Conservation (phyloP, 2,888 invertebrate species). For the Drosophila pseudotalamancana region DNA sequence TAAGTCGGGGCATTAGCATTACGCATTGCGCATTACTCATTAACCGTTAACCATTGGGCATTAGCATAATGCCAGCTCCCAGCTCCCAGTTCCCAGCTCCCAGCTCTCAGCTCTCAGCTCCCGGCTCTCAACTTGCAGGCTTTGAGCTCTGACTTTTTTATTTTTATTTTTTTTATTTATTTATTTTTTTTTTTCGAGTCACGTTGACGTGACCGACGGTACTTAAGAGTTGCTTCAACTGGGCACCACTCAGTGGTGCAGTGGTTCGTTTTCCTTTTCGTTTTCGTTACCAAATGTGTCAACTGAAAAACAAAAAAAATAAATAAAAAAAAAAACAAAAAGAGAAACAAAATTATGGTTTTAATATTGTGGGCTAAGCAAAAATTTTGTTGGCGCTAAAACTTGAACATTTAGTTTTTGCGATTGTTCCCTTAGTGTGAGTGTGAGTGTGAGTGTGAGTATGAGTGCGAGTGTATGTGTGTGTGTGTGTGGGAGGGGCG, state of each 20-base stretch:
- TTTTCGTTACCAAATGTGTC: constrained; percentile 53
- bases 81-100: not conserved
- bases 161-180: not conserved
- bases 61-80: constrained; percentile 65
- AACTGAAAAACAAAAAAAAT: constrained; percentile 26
- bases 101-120: not conserved
- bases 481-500: constrained; percentile 56
- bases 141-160: constrained; percentile 7
- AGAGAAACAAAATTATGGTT: too few species aligned
- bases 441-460: not conserved
- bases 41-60: constrained; percentile 25
- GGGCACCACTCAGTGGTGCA: constrained; percentile 33
- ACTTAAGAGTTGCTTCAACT: constrained; percentile 53
- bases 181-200: constrained; percentile 1
- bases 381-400: constrained; percentile 57
- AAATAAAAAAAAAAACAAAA: too few species aligned
- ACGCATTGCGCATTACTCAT: constrained; percentile 5
- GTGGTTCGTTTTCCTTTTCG: constrained; percentile 22
- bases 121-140: too few species aligned
- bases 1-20: constrained; percentile 19
- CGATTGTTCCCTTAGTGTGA: constrained; percentile 32
- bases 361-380: not conserved
- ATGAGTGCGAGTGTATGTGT: too few species aligned
- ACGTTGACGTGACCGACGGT: constrained; percentile 68
- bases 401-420: constrained; percentile 71